Conservation (phyloP, 2,888 invertebrate genomes). For the Lasioglossum zephyrum region DNA sequence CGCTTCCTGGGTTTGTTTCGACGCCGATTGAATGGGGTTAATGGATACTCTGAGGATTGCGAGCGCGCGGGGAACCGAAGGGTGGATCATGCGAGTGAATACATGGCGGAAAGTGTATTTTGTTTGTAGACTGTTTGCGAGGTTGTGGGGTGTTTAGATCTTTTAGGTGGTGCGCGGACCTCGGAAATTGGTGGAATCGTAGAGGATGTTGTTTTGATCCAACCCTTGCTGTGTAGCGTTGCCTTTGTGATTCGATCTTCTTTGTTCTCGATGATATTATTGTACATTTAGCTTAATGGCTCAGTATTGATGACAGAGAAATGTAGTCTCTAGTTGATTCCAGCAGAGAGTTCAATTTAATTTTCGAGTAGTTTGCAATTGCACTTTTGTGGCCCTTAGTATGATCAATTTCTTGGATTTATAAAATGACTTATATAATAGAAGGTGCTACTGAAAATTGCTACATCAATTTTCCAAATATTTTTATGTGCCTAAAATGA, state of each 20-base stretch:
- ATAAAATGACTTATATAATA: too few relatives aligned
- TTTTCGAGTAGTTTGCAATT: too few relatives aligned
- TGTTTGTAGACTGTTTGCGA: background rate
- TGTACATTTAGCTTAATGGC: too few relatives aligned
- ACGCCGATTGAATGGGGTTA: background rate
- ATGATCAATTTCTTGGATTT: too few relatives aligned
- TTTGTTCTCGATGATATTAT: too few relatives aligned
- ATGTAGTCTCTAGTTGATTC: too few relatives aligned
- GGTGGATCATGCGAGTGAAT: background rate
- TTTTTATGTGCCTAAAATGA: too few relatives aligned
- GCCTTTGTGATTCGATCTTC: background rate
- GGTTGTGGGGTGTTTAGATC: background rate
- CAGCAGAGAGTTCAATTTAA: too few relatives aligned
- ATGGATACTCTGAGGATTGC: background rate
- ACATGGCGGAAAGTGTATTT: background rate
- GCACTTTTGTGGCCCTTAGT: too few relatives aligned
- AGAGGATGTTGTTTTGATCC: background rate
- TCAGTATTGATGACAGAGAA: too few relatives aligned
- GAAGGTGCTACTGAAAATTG: too few relatives aligned
- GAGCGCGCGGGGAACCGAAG: background rate
- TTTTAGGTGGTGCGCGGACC: background rate
- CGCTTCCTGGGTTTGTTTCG: constrained; percentile 6
- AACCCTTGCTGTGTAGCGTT: background rate
- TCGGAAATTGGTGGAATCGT: background rate
- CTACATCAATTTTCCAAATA: too few relatives aligned